Evolutionary conservation across 2,797 vertebrate genomes (phyloP), one percentile per base, ranked within the genome.

Genomic region (Danio jaintianensis): DNA sequence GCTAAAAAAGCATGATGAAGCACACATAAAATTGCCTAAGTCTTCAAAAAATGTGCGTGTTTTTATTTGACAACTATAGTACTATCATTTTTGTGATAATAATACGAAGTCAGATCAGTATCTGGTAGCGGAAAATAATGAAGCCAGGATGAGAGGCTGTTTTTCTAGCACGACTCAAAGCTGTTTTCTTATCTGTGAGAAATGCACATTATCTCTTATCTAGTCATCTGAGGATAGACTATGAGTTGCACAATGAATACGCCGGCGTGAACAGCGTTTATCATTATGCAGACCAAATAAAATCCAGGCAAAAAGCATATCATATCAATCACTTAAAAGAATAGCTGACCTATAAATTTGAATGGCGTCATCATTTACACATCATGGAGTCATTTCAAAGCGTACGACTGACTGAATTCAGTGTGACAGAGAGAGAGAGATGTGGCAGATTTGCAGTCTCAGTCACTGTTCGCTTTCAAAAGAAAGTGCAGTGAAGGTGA

Each of bases 251-350:
- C 15, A 67, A 29, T 77, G 40, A 66, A 76, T 45, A n/a, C 0
- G 38, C 56, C 64, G 9, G 6, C 9, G 11, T 16, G 11, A 78
- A 18, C 42, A 45, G 8, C 18, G 61, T 42, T 64, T 16, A 22
- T 43, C 38, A 12, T 29, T 43, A 47, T 55, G 74, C 61, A 6
- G 75, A 75, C 40, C 53, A 76, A 76, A 56, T 45, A 58, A 67
- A 67, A 64, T 6, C 4, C 1, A 16, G 6, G 18, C 47, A 66
- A 66, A 29, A 45, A 53, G 38, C 18, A 76, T 63, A n/a, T 53
- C 6, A 53, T 50, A 7, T 40, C 22, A 62, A 10, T 75, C 42
- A 15, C 29, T 15, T 62, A 2, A 62, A 52, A 63, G 36, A 50
- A 42, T 40, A 43, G 36, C 59, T 75, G 45, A 50, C 47, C 59